Evolutionary conservation across 1,140 invertebrate genomes (phyloP), one percentile per base, ranked within the genome.

Genomic region (Papilio glaucus): DNA sequence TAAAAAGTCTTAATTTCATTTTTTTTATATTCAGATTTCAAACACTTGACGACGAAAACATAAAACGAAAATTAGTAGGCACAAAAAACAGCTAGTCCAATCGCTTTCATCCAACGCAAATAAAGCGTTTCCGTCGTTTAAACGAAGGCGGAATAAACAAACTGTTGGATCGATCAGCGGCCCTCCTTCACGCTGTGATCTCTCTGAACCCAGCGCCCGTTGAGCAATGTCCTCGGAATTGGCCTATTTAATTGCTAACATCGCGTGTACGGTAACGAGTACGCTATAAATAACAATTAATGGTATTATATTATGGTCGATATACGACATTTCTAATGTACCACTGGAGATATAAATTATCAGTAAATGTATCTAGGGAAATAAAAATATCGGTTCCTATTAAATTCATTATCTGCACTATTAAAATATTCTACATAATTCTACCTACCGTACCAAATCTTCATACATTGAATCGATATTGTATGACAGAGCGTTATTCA

Each of bases 111-210:
- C 41, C 12, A 68, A 68, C 18, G 65, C 41, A 68, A 68, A 68
- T 68, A 68, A 68, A 68, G 65, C 65, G 39, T 13, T 68, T 68
- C 65, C 65, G 65, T 68, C 65, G 65, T 29, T 42, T 29, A 68
- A 12, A 68, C 39, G 39, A 45, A 65, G 15, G 24, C 65, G 38
- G 65, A 45, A 68, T 68, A 68, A 68, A 68, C 65, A 68, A 68
- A 68, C 21, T 39, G 62, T 65, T 68, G 38, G n/a, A 68, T 68
- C 65, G 65, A 68, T 68, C 62, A 65, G 39, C 29, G 29, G 60
- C 62, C 62, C 37, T 65, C 29, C 61, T 7, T 53, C 45, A 53
- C n/a, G 33, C 29, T 65, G 62, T 65, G 62, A 65, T 65, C 65
- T 68, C 38, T 18, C 7, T 68, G 63, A 67, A 42, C 65, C 18